Evolutionary conservation across 1,140 invertebrate genomes (phyloP).

Genomic region (Drosophila varians): DNA sequence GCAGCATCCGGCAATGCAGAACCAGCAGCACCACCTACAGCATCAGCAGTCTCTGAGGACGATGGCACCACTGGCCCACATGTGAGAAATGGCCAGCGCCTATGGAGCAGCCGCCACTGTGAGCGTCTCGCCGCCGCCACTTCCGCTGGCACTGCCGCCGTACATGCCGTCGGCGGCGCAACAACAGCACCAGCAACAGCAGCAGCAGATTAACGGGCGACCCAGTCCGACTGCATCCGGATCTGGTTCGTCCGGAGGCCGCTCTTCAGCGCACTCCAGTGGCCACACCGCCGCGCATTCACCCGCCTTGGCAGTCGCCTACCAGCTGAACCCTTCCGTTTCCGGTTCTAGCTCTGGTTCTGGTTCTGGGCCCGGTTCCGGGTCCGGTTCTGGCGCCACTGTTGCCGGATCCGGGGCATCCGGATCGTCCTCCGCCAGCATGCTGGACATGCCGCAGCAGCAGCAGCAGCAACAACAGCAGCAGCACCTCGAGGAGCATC

Average conservation of each 20-base stretch:
- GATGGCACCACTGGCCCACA: conserved; percentile 89
- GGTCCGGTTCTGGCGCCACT: conserved; percentile 23
- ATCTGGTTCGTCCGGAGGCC: conserved; percentile 71
- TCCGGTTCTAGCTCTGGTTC: not conserved
- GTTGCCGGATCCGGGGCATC: conserved; percentile 29
- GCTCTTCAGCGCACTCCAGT: conserved; percentile 79
- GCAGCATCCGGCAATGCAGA: conserved; percentile 61
- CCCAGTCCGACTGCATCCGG: conserved; percentile 77
- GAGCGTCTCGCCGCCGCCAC: conserved; percentile 52
- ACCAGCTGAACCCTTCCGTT: conserved; percentile 51
- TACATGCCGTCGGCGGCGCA: conserved; percentile 50
- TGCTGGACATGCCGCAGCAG: conserved; percentile 75
- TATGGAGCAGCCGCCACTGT: conserved; percentile 67
- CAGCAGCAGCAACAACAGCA: conserved; percentile 60
- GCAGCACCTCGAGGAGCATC: conserved; percentile 61
- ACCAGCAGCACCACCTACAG: conserved; percentile 83
- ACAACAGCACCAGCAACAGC: conserved; percentile 50
- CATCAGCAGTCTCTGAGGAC: conserved; percentile 86
- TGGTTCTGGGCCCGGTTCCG: not conserved
- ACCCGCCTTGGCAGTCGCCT: conserved; percentile 76
- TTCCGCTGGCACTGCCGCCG: conserved; percentile 16
- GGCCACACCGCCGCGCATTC: conserved; percentile 74
- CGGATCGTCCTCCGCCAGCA: conserved; percentile 59
- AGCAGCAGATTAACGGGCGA: conserved; percentile 59
- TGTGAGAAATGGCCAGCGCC: conserved; percentile 87